Base-by-base conservation (phyloP, 2,113 vertebrate genomes). In the Tursiops truncatus region DNA sequence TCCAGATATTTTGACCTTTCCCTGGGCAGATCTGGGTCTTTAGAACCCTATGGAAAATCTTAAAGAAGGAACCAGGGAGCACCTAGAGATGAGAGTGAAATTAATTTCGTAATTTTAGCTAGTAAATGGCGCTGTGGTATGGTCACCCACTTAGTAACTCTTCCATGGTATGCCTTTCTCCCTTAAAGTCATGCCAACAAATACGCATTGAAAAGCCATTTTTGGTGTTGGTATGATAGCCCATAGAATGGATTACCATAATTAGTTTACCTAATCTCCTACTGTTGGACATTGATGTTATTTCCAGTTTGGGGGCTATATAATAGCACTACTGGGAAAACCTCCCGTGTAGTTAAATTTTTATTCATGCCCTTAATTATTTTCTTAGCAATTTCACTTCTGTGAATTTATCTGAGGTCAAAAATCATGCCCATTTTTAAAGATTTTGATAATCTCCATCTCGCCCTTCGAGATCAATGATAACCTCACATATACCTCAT, bases 381-480 rank as follows among this genome's bases (percentile, higher is more conserved):
- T 93, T 83, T n/a, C 56, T 90, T 88, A 71, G 58, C 18, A 82
- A 14, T 84, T 95, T 96, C 8, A 88, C 12, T 4, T 93, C 17
- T 91, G 18, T 94, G n/a, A 84, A 65, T 96, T 96, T 90, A 44
- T n/a, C 41, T 82, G 70, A 95, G 50, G 23, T 86, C n/a, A 68
- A 76, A 93, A 80, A 77, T 77, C 10, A 21, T 77, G 47, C 47
- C 74, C 18, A 70, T 87, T 91, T 91, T 80, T 58, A 84, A 87
- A 92, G 31, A 88, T 81, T 84, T 68, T 58, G 31, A 73, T 92
- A 68, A 68, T 26, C 62, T 44, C 50, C 17, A 18, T 60, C 33
- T 68, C 76, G n/a, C 11, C 70, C n/a, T n/a, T 89, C 8, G 53
- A n/a, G 21, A 67, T 71, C 18, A 68, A 2, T 80, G 63, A 63